Evolutionary conservation across 37 sponge, comb jelly and placozoan species (phyloP).

Genomic region (Petrosia ficiformis): DNA sequence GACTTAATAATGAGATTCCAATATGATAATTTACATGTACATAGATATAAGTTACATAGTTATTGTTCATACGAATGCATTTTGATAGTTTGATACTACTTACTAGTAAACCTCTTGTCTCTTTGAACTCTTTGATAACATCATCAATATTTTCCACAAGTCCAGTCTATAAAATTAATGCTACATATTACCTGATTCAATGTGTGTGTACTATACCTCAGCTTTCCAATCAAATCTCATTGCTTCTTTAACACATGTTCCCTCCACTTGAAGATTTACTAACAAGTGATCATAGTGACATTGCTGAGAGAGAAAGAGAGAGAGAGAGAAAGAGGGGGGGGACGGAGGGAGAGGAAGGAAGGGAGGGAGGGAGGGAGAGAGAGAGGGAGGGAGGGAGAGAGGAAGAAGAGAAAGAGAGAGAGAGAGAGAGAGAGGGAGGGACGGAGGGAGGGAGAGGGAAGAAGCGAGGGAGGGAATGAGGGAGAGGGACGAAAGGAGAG

Average conservation of each 20-base stretch:
- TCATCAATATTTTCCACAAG: constrained; percentile 72
- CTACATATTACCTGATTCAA: background rate
- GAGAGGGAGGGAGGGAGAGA: background rate
- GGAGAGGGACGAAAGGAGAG: background rate
- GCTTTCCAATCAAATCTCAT: constrained; percentile 74
- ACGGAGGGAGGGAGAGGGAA: background rate
- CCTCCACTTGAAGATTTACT: constrained; percentile 86
- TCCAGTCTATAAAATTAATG: constrained; percentile 47
- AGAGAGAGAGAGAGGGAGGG: background rate
- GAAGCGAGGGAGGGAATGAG: background rate
- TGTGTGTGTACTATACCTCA: constrained; percentile 48
- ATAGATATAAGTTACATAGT: background rate
- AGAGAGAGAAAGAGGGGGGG: too few species aligned
- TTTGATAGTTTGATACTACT: background rate
- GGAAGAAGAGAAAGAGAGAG: background rate
- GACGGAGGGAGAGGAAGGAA: too few species aligned
- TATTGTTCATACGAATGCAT: background rate
- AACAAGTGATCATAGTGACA: constrained; percentile 66
- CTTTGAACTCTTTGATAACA: constrained; percentile 80
- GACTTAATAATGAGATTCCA: constrained; percentile 87
- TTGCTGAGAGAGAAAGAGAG: constrained; percentile 50
- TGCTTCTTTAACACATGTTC: constrained; percentile 64
- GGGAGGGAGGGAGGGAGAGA: constrained; percentile 1
- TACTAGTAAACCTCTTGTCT: constrained; percentile 69
- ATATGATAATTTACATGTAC: too few species aligned